These are phyloP conservation scores for Hydrozoanthus tunicans DNA, from an alignment of 64 coral and sea anemone species.

Conservation along the genomic window DNA sequence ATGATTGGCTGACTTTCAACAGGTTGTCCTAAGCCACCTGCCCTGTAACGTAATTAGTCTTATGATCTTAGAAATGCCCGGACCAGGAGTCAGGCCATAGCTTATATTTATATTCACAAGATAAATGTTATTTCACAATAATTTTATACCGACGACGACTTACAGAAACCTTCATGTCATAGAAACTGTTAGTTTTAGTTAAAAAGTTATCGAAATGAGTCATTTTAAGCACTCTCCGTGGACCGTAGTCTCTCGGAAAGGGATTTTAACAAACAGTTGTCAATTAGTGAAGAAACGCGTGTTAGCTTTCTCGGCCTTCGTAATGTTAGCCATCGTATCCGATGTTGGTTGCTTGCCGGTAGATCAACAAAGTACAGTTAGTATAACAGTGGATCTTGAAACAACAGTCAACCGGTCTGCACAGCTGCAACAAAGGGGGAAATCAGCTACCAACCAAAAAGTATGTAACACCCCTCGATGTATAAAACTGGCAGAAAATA, in stretches of 20 bases:
- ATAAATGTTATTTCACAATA: conserved; percentile 25
- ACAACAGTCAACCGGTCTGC: background rate
- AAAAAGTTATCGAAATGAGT: background rate
- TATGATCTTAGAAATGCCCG: conserved; percentile 21
- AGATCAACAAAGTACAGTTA: background rate
- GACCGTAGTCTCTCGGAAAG: background rate
- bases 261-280: background rate
- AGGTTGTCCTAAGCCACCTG: conserved; percentile 56
- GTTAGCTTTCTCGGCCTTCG: conserved; percentile 9
- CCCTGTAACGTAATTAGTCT: conserved; percentile 58
- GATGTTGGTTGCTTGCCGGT: conserved; percentile 27
- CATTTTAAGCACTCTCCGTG: background rate
- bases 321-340: conserved; percentile 24
- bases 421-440: background rate
- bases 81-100: conserved; percentile 24
- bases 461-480: conserved; percentile 73
- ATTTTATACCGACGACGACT: background rate
- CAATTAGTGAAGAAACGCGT: conserved; percentile 1
- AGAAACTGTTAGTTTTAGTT: background rate
- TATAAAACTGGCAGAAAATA: conserved; percentile 59
- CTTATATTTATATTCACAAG: conserved; percentile 48
- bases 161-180: background rate
- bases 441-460: background rate
- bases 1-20: conserved; percentile 29
- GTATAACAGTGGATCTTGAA: conserved; percentile 36